Conservation (phyloP, 2,888 invertebrate species). For the Xestoiulus laeticollis region DNA sequence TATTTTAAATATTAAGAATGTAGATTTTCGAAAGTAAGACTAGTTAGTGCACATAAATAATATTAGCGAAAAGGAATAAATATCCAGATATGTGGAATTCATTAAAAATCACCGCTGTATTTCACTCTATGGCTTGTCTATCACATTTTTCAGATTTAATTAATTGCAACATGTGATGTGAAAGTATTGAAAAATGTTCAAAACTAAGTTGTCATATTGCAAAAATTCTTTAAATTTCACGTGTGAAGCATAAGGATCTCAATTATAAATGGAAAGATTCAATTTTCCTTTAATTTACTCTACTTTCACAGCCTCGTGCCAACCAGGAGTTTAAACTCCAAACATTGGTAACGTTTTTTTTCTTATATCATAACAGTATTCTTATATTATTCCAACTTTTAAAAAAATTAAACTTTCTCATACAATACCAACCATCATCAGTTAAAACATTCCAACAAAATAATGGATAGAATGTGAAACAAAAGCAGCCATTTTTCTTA, state of each 20-base stretch:
- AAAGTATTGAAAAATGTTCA: background rate
- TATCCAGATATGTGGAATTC: conserved; percentile 39
- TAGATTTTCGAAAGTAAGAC: background rate
- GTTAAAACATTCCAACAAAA: background rate
- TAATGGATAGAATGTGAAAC: background rate
- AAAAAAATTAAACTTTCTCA: background rate
- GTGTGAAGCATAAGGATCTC: background rate
- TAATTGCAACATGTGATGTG: background rate
- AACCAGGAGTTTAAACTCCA: background rate
- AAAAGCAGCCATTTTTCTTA: background rate
- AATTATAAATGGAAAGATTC: background rate
- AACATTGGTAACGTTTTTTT: background rate
- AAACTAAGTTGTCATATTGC: background rate
- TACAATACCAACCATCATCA: background rate
- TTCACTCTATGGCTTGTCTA: background rate
- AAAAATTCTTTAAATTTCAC: background rate
- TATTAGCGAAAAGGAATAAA: background rate
- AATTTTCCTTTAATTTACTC: background rate
- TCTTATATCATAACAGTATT: background rate
- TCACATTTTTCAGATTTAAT: background rate
- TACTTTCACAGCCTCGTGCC: background rate
- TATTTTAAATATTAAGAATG: conserved; percentile 13
- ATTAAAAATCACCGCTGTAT: background rate
- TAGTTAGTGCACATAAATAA: conserved; percentile 14
- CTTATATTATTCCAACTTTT: background rate